phyloP scores from a whole-genome alignment of 2,888 invertebrate species.

The Leptarthrus brevirostris region DNA sequence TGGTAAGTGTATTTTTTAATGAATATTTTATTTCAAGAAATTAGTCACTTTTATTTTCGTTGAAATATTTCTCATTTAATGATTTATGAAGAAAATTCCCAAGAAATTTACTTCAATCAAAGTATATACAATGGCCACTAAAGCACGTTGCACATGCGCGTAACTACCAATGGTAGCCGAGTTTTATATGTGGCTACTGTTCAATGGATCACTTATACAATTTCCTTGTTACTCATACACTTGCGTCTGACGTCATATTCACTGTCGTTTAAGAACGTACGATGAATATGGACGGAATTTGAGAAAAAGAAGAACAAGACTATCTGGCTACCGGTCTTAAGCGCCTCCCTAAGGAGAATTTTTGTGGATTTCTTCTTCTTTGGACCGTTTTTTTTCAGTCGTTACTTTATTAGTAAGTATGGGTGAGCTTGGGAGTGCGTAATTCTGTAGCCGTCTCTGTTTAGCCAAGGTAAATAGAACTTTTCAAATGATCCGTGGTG shows the following conservation, averaged over 20 bases:
- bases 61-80: background rate
- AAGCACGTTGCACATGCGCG: slow-evolving; percentile 16
- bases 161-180: slow-evolving; percentile 49
- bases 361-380: slow-evolving; percentile 22
- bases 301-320: slow-evolving; percentile 23
- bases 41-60: background rate
- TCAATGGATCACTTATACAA: slow-evolving; percentile 18
- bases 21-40: background rate
- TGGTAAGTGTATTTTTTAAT: background rate
- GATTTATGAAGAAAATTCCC: background rate
- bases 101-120: background rate
- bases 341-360: slow-evolving; percentile 61
- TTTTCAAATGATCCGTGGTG: slow-evolving; percentile 37
- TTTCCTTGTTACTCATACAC: background rate
- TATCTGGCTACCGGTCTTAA: slow-evolving; percentile 65
- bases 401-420: background rate
- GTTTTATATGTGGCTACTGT: slow-evolving; percentile 32
- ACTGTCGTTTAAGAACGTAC: background rate
- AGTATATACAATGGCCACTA: background rate
- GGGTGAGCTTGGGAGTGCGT: slow-evolving; percentile 45
- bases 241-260: slow-evolving; percentile 14
- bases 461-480: slow-evolving; percentile 43
- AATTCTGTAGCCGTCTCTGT: slow-evolving; percentile 53
- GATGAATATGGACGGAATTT: slow-evolving; percentile 9
- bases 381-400: slow-evolving; percentile 7